Conservation (phyloP, 92 coral and sea anemone species). For the Zoanthus sansibaricus region DNA sequence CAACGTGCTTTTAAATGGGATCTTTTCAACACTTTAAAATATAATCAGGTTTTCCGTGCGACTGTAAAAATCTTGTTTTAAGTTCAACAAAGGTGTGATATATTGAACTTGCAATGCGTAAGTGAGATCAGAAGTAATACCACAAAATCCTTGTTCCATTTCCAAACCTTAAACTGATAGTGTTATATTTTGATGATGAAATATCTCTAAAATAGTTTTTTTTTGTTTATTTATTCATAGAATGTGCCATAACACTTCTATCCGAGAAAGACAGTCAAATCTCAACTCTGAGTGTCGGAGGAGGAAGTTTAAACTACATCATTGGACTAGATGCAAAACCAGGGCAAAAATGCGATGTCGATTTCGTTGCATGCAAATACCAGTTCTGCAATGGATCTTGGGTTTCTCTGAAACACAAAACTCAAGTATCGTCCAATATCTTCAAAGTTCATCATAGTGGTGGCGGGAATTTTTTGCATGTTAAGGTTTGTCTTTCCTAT, state of each 20-base stretch:
- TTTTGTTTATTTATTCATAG: background rate
- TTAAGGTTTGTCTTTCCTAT: background rate
- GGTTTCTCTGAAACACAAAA: background rate
- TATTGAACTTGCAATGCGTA: too few species aligned
- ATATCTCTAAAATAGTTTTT: too few species aligned
- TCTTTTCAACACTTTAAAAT: too few species aligned
- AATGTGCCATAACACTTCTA: constrained; percentile 20
- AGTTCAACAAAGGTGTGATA: too few species aligned
- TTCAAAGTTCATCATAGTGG: background rate
- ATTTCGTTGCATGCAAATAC: constrained; percentile 1
- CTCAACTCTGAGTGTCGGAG: constrained; percentile 25
- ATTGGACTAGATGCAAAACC: constrained; percentile 6
- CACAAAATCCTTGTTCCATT: too few species aligned
- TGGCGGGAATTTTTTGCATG: constrained; percentile 13
- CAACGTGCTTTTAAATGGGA: too few species aligned
- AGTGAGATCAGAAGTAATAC: too few species aligned
- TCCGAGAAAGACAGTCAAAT: constrained; percentile 33
- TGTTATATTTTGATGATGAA: too few species aligned
- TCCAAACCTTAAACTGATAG: too few species aligned
- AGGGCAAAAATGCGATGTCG: constrained; percentile 30
- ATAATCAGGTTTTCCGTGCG: too few species aligned
- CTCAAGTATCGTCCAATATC: background rate
- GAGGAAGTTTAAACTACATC: constrained; percentile 13
- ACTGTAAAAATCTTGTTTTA: too few species aligned
- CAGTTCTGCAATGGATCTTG: constrained; percentile 24